phyloP scores from a whole-genome alignment of 2,797 vertebrate species.

The Pangasius mekongensis region DNA sequence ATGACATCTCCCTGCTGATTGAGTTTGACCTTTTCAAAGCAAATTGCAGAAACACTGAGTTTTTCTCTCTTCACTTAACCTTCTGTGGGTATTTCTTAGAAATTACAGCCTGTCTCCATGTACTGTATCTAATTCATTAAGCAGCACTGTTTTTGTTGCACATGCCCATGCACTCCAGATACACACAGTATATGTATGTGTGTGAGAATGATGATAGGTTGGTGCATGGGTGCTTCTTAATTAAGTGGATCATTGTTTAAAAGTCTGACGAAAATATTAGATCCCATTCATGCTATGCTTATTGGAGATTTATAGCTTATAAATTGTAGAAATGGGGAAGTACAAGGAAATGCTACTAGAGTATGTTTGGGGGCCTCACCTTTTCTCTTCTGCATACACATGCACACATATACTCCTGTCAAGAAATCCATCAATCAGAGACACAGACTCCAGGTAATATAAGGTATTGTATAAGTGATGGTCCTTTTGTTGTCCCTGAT shows the following conservation, averaged over 20 bases:
- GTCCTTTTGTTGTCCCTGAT: neutral
- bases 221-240: conserved; percentile 11
- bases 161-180: neutral
- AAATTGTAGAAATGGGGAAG: neutral
- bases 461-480: neutral
- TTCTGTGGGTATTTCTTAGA: conserved; percentile 23
- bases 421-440: neutral
- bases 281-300: conserved; percentile 61
- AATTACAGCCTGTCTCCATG: conserved; percentile 19
- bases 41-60: conserved; percentile 34
- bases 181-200: neutral
- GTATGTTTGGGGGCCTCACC: neutral
- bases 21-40: conserved; percentile 43
- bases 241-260: conserved; percentile 38
- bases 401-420: neutral
- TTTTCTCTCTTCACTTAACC: conserved; percentile 25
- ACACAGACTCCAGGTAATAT: neutral
- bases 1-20: conserved; percentile 30
- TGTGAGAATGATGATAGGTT: neutral
- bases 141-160: neutral
- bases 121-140: neutral
- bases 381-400: neutral
- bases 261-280: conserved; percentile 50
- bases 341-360: neutral
- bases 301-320: conserved; percentile 62